phyloP scores from a whole-genome alignment of 2,113 vertebrate species.

The Grallaria varia region DNA sequence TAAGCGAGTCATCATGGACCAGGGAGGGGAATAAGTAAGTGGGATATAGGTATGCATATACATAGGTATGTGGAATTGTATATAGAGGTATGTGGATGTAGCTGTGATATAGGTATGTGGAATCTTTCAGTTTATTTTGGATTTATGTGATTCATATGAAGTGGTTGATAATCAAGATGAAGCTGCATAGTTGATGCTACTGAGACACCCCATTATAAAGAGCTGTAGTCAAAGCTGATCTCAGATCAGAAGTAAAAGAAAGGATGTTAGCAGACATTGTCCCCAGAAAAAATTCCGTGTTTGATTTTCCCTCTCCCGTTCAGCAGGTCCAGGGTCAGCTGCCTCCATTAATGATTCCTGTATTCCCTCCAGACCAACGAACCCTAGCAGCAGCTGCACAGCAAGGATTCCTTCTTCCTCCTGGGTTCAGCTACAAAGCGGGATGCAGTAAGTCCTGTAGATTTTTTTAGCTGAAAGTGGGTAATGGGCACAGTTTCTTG shows the following conservation, averaged over 20 bases:
- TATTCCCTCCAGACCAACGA: slow-evolving; percentile 97
- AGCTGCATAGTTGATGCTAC: background rate
- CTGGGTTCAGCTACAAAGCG: slow-evolving; percentile 99
- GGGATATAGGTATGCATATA: background rate
- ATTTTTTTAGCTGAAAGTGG: slow-evolving; percentile 22
- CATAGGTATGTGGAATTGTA: background rate
- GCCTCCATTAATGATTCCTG: slow-evolving; percentile 96
- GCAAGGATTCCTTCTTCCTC: slow-evolving; percentile 97
- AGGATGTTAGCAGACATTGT: background rate
- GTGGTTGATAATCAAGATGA: background rate
- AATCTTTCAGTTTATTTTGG: background rate
- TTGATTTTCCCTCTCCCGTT: slow-evolving; percentile 77
- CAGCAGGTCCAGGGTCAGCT: slow-evolving; percentile 99
- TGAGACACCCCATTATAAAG: background rate
- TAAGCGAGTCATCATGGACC: background rate
- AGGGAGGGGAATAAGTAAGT: background rate
- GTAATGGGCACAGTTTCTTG: background rate
- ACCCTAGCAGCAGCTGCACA: slow-evolving; percentile 96
- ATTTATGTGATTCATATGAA: background rate
- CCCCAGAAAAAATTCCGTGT: slow-evolving; percentile 40
- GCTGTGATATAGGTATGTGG: background rate
- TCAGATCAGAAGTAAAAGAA: background rate
- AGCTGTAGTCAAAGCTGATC: background rate
- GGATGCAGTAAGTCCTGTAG: slow-evolving; percentile 91
- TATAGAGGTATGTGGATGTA: background rate